Evolutionary conservation across 2,888 invertebrate species (phyloP).

Genomic region (Sipha maydis): DNA sequence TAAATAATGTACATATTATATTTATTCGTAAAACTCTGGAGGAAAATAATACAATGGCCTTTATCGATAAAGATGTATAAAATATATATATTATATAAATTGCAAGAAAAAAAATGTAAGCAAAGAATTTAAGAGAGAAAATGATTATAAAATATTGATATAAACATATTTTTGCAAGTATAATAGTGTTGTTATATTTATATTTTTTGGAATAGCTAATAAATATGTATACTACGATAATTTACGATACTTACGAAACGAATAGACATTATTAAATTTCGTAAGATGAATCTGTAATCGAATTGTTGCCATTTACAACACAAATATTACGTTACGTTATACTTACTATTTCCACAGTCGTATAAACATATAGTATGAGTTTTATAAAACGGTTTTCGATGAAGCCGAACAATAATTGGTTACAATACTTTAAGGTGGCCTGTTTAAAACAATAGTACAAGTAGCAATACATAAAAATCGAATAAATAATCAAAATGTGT

Average conservation of each 20-base stretch:
- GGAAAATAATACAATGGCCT: not conserved
- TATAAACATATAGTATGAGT: too few relatives aligned
- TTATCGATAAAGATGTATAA: too few relatives aligned
- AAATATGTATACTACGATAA: not conserved
- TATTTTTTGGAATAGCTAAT: not conserved
- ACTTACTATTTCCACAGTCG: too few relatives aligned
- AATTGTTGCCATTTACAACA: not conserved
- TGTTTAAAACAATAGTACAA: too few relatives aligned
- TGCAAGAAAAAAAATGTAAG: not conserved
- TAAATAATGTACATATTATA: too few relatives aligned
- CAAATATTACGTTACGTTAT: not conserved
- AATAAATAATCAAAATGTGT: too few relatives aligned
- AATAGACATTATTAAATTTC: not conserved
- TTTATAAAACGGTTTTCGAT: too few relatives aligned
- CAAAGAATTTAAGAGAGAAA: not conserved
- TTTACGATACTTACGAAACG: not conserved
- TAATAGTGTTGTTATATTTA: not conserved
- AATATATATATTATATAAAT: not conserved
- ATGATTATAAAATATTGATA: not conserved
- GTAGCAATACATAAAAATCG: too few relatives aligned
- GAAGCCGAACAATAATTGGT: too few relatives aligned
- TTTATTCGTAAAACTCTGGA: not conserved
- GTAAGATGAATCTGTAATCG: not conserved
- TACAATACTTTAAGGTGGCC: too few relatives aligned
- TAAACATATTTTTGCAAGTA: not conserved